Base-by-base conservation (phyloP, 2,113 vertebrate species). In the Eretmochelys imbricata region DNA sequence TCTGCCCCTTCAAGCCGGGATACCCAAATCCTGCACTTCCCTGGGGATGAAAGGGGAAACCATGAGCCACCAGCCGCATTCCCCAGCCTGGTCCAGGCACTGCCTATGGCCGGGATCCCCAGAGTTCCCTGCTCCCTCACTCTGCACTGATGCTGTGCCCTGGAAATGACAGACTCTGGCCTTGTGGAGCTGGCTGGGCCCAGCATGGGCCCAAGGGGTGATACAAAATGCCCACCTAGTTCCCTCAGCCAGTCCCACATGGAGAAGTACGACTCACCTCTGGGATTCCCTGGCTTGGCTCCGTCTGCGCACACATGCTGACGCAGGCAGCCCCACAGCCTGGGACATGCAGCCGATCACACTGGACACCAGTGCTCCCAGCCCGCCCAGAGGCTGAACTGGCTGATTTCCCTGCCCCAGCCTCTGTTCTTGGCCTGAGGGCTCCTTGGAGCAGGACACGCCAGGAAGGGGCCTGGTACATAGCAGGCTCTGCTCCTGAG, bases 11-110 rank as follows among this genome's bases (percentile, higher is more conserved):
- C 2, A 96, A 94, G 75, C 99, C 99, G 49, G 98, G 98, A 82
- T 99, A 99, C 17, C 98, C 98, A 97, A 99, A 99, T 2, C 99
- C 99, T 80, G 98, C 98, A 1, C 84, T 98, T 95, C 98, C 99
- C 99, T 99, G 55, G 29, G 85, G 57, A 96, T 3, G 3, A 11
- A 38, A 27, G 35, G 22, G 53, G 82, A 87, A 25, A 55, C 0
- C 5, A 20, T 42, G n/a, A 75, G 38, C 38, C 69, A 24, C n/a
- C 69, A 72, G 19, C 3, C 3, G 6, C 29, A 3, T 13, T 62
- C 13, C 12, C 29, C 31, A 6, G 4, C n/a, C 35, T 72, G n/a
- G n/a, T 20, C n/a, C 10, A 19, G 59, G n/a, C n/a, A 72, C 69
- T 38, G 16, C 17, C 17, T n/a, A 2, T 10, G 2, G n/a, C 20